These are phyloP conservation scores for Falco concolor DNA, from an alignment of 2,797 vertebrate species.

Conservation along the genomic window DNA sequence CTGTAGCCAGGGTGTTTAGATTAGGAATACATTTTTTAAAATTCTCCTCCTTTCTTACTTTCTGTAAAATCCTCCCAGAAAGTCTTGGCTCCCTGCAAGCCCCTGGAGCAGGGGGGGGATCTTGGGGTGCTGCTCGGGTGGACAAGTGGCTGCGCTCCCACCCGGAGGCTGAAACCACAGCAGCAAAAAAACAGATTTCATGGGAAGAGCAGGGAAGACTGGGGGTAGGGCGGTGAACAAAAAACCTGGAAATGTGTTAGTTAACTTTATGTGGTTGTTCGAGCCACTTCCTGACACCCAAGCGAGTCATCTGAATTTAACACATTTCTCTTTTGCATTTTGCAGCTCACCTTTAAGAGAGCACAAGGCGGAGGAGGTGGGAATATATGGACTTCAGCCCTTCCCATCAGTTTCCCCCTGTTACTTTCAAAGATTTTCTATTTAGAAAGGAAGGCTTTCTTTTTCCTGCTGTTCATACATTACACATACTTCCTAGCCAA, in stretches of 20 bases:
- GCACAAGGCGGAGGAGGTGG: slow-evolving; percentile 64
- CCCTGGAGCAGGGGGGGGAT: neutral
- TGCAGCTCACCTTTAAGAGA: slow-evolving; percentile 68
- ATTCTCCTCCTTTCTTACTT: neutral
- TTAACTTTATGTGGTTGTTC: slow-evolving; percentile 57
- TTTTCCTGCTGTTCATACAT: slow-evolving; percentile 64
- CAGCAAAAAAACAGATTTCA: slow-evolving; percentile 28
- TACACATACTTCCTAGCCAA: slow-evolving; percentile 63
- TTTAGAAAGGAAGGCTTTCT: slow-evolving; percentile 48
- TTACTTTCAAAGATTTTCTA: slow-evolving; percentile 68
- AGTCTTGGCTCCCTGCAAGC: neutral
- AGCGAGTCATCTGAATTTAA: slow-evolving; percentile 67
- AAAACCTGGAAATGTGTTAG: slow-evolving; percentile 48
- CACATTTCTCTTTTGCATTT: slow-evolving; percentile 68
- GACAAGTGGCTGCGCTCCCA: neutral
- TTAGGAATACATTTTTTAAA: neutral
- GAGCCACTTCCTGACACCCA: slow-evolving; percentile 60
- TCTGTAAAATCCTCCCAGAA: slow-evolving; percentile 26
- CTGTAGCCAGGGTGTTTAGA: neutral
- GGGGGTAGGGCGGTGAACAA: neutral
- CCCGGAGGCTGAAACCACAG: slow-evolving; percentile 32
- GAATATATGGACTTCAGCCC: slow-evolving; percentile 63
- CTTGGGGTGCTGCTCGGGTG: neutral
- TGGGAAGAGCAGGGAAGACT: neutral
- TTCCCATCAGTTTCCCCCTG: slow-evolving; percentile 61